A percentile compares a stretch with the other conserved stretches of the same genome.
phyloP scores from a whole-genome alignment of 1,140 invertebrate species.

The Bombus waltoni region DNA sequence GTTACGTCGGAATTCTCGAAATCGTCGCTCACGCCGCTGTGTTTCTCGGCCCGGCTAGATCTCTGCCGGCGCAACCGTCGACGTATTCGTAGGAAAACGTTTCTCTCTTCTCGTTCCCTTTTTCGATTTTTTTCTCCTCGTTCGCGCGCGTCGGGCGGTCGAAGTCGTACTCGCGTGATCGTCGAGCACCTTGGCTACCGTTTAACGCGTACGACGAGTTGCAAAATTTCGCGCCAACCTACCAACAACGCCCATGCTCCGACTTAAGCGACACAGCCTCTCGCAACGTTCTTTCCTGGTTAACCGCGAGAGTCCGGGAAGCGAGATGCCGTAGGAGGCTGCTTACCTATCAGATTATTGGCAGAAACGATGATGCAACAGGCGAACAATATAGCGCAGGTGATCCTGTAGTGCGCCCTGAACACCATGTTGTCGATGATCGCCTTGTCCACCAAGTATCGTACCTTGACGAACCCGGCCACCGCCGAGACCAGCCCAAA shows the following conservation, averaged over 20 bases:
- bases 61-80: no score
- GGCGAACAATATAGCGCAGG: slow-evolving; percentile 92
- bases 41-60: no score
- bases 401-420: slow-evolving; percentile 94
- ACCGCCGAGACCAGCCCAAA: slow-evolving; percentile 92
- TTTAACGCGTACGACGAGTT: not conserved
- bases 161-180: not conserved
- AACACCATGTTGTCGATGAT: slow-evolving; percentile 95
- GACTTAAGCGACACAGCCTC: no score
- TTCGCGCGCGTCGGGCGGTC: not conserved
- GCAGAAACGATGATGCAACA: slow-evolving; percentile 94
- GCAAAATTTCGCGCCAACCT: not conserved
- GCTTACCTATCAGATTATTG: slow-evolving; percentile 93
- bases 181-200: not conserved
- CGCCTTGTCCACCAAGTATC: slow-evolving; percentile 92
- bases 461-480: slow-evolving; percentile 93
- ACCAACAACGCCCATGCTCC: not conserved
- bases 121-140: no score
- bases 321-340: no score
- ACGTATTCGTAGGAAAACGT: no score
- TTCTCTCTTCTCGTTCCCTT: no score
- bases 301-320: no score
- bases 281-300: not conserved
- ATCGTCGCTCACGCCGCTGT: no score
- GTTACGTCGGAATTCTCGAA: no score